Evolutionary conservation across 2,113 vertebrate species (phyloP), one percentile per base, ranked within the genome.

Genomic region (Chaetorhynchus papuensis): DNA sequence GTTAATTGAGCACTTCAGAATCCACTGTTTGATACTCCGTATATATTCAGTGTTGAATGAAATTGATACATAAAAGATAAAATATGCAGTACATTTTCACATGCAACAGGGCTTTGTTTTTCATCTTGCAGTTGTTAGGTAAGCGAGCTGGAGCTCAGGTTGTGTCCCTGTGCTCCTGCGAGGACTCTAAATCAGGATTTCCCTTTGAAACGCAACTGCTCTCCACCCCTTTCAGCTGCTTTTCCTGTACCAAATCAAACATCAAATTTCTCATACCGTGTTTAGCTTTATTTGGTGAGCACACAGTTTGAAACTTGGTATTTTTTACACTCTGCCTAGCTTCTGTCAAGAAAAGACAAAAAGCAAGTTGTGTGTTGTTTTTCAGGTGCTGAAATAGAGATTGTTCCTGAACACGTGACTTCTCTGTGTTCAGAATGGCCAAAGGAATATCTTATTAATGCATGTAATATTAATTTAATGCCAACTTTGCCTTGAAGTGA

Each of bases 181-280:
- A 35, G 26, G 53, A 89, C 20, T 50, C 69, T 15, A 70, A 64
- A 39, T 96, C 47, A 63, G 60, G 80, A 49, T 91, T 94, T 39
- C 10, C 13, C 81, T 87, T 95, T 90, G 95, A 94, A 96, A 87
- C 85, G 59, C 87, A 91, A 42, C 79, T 81, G 41, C 35, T 91
- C 37, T 88, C 54, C 20, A 44, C 45, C 47, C 88, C 92, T 65
- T 68, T 90, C 42, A 77, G 83, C 61, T 81, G 60, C 42, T 80
- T 88, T 79, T 96, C 92, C 88, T 88, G 41, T 50, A 90, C 37
- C 24, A 53, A 90, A 49, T 57, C 42, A 71, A 60, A n/a, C 49
- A 17, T 20, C 59, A 45, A 33, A 39, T 19, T 81, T 71, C 61
- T 87, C 9, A 1, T 50, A 30, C 28, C 5, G 2, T 19, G 9